phyloP scores from a whole-genome alignment of 2,888 invertebrate genomes.

The Morpho helenor region DNA sequence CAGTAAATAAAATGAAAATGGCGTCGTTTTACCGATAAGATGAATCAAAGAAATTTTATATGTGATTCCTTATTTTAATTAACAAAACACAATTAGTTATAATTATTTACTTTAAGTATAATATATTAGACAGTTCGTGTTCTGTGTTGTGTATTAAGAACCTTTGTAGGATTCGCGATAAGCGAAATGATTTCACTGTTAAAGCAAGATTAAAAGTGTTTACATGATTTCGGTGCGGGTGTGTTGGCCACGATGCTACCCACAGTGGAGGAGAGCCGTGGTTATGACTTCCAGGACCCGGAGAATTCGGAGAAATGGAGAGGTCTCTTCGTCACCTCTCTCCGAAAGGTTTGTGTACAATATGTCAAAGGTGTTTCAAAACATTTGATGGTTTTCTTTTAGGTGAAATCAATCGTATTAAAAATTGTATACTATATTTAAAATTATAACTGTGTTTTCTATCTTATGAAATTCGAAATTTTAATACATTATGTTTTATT shows the following conservation, averaged over 20 bases:
- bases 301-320: constrained; percentile 96
- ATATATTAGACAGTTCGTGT: constrained; percentile 35
- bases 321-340: constrained; percentile 91
- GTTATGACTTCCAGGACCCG: constrained; percentile 92
- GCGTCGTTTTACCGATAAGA: constrained; percentile 74
- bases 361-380: constrained; percentile 29
- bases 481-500: too few relatives aligned
- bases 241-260: constrained; percentile 67
- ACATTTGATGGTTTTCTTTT: constrained; percentile 18
- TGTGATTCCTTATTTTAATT: constrained; percentile 32
- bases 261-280: constrained; percentile 75
- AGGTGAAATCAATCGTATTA: background rate
- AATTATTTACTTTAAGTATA: constrained; percentile 26
- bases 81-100: constrained; percentile 24
- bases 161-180: constrained; percentile 43
- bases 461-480: too few relatives aligned
- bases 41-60: constrained; percentile 56
- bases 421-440: background rate
- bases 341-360: constrained; percentile 87
- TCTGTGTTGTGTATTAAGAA: constrained; percentile 32
- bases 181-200: constrained; percentile 46
- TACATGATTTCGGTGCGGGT: constrained; percentile 67
- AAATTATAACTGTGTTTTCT: background rate
- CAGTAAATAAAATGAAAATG: constrained; percentile 66
- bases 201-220: constrained; percentile 57